Evolutionary conservation across 1,140 invertebrate genomes (phyloP).

Genomic region (Anagrus nilaparvatae): DNA sequence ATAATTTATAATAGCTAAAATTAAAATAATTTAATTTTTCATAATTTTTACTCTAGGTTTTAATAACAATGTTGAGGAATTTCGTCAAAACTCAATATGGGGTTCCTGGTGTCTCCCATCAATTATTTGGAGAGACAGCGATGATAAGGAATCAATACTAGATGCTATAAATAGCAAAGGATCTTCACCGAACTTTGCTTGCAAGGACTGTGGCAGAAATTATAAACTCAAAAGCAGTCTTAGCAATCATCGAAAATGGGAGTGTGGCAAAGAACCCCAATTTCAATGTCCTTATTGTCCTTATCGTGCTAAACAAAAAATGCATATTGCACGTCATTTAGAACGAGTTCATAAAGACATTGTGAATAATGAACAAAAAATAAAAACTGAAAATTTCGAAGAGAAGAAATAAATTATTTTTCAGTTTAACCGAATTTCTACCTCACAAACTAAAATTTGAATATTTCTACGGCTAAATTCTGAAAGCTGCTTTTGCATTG

Average conservation of each 20-base stretch:
- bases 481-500: too few species aligned
- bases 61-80: too few species aligned
- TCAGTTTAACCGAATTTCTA: too few species aligned
- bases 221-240: conserved; percentile 78
- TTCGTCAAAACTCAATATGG: conserved; percentile 10
- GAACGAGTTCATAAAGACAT: conserved; percentile 72
- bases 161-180: conserved; percentile 9
- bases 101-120: conserved; percentile 14
- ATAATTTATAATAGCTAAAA: too few species aligned
- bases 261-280: conserved; percentile 75
- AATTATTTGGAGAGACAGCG: conserved; percentile 9
- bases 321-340: conserved; percentile 78
- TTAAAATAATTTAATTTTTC: too few species aligned
- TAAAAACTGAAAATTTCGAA: too few species aligned
- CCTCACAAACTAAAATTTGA: too few species aligned
- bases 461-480: too few species aligned
- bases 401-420: too few species aligned
- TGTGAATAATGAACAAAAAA: too few species aligned
- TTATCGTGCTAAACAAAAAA: conserved; percentile 73
- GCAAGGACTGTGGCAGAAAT: conserved; percentile 65
- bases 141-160: neutral
- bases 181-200: conserved; percentile 23
- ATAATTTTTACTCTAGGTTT: too few species aligned
- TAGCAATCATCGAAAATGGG: conserved; percentile 79
- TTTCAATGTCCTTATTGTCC: conserved; percentile 74